These are phyloP conservation scores for Archocentrus centrarchus DNA, from an alignment of 2,113 vertebrate species.

Conservation along the genomic window DNA sequence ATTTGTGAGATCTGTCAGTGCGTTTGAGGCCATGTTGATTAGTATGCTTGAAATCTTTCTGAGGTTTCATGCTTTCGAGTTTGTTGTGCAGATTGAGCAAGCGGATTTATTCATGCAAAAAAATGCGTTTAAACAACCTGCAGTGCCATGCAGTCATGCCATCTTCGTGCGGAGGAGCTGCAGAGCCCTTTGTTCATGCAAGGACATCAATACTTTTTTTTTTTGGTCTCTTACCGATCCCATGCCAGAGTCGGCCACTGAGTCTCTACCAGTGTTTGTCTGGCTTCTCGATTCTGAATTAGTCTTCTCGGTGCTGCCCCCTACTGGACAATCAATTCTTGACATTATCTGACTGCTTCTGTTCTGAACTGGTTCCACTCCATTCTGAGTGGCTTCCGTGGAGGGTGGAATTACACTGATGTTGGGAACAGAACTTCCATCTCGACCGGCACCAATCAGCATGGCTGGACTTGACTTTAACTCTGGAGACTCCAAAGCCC, in stretches of 20 bases:
- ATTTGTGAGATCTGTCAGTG: not conserved
- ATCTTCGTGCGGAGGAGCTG: constrained; percentile 12
- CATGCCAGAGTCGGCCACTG: constrained; percentile 63
- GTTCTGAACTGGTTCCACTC: not conserved
- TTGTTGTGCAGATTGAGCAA: not conserved
- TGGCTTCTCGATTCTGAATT: constrained; percentile 1
- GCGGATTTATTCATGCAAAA: constrained; percentile 20
- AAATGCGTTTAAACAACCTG: not conserved
- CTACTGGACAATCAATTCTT: constrained; percentile 38
- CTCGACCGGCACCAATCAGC: not conserved
- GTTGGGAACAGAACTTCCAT: constrained; percentile 19
- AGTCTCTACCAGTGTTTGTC: constrained; percentile 51
- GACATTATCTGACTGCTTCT: constrained; percentile 1
- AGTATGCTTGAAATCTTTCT: not conserved
- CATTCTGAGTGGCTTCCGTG: not conserved
- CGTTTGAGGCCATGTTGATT: constrained; percentile 22
- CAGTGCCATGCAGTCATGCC: constrained; percentile 14
- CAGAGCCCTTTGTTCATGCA: constrained; percentile 36
- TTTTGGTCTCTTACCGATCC: constrained; percentile 73
- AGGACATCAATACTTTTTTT: not conserved
- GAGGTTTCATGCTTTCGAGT: constrained; percentile 7
- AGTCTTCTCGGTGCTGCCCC: not conserved
- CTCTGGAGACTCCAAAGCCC: not conserved
- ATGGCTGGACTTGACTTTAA: not conserved
- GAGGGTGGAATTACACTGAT: constrained; percentile 41